A percentile compares a stretch with the other conserved stretches of the same genome.
These are phyloP conservation scores for Colostygia pectinataria DNA, from an alignment of 2,888 invertebrate genomes.

Conservation along the genomic window DNA sequence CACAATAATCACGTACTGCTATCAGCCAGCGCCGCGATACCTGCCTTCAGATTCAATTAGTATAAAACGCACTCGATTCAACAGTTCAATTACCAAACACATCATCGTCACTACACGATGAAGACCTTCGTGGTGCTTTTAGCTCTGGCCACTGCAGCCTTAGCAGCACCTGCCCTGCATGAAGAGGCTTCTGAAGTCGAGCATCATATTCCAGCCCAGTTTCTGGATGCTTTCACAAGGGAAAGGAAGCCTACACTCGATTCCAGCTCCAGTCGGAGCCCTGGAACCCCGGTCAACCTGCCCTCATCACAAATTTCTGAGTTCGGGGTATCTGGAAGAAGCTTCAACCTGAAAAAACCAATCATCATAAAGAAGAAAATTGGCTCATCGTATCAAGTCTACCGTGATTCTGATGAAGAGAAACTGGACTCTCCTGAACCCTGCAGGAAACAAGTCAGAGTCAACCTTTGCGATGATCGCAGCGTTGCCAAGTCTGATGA, in stretches of 20 bases:
- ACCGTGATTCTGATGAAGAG: conserved; percentile 68
- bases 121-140: conserved; percentile 66
- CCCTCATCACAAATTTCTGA: conserved; percentile 30
- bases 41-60: conserved; percentile 41
- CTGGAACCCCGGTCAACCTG: conserved; percentile 16
- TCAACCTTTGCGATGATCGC: conserved; percentile 61
- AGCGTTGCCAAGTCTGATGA: conserved; percentile 40
- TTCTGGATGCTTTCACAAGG: conserved; percentile 38
- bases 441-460: conserved; percentile 64
- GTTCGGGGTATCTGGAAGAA: conserved; percentile 44
- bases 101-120: conserved; percentile 57
- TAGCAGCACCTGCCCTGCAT: conserved; percentile 57
- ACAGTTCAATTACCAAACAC: conserved; percentile 53
- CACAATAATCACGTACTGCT: conserved; percentile 61
- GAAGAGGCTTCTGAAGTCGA: conserved; percentile 42
- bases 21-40: conserved; percentile 34
- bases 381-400: conserved; percentile 53
- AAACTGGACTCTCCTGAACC: conserved; percentile 54
- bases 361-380: conserved; percentile 63
- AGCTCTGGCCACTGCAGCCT: conserved; percentile 55
- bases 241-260: conserved; percentile 57
- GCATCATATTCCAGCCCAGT: conserved; percentile 16
- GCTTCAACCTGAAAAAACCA: conserved; percentile 54
- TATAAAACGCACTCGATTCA: conserved; percentile 59
- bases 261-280: conserved; percentile 10